Conservation (phyloP, 2,888 invertebrate genomes). For the Eristalis intricaria region DNA sequence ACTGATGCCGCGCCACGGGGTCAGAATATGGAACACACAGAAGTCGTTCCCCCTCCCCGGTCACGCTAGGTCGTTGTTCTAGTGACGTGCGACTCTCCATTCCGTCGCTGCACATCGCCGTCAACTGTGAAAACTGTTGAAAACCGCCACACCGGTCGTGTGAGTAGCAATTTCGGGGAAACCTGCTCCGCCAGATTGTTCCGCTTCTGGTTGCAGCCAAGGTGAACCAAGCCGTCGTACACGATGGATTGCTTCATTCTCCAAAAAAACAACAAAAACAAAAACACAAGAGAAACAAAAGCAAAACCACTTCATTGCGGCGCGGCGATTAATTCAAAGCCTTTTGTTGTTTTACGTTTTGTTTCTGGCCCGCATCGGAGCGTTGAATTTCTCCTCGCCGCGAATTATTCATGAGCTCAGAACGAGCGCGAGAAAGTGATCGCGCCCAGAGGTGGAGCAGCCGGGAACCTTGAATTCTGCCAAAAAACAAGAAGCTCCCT, state of each 20-base stretch:
- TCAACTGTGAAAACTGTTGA: slow-evolving; percentile 10
- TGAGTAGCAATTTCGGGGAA: slow-evolving; percentile 8
- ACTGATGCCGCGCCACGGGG: background rate
- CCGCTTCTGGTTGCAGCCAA: slow-evolving; percentile 16
- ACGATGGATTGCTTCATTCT: background rate
- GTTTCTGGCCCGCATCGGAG: background rate
- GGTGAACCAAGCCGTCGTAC: background rate
- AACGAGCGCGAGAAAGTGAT: slow-evolving; percentile 23
- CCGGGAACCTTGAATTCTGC: slow-evolving; percentile 45
- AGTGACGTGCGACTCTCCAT: background rate
- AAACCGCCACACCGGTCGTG: background rate
- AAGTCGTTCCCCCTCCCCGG: background rate
- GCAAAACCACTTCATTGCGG: background rate
- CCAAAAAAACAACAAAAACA: too few relatives aligned
- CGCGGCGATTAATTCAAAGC: background rate
- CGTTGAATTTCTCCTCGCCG: slow-evolving; percentile 10
- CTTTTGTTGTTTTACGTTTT: too few relatives aligned
- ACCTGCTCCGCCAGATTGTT: slow-evolving; percentile 30
- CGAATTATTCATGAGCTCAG: slow-evolving; percentile 11
- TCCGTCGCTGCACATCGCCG: background rate
- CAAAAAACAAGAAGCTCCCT: background rate
- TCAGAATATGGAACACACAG: slow-evolving; percentile 16
- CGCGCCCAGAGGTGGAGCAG: background rate
- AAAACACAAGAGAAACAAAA: slow-evolving; percentile 5
- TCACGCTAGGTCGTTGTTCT: slow-evolving; percentile 18